Evolutionary conservation across 2,113 vertebrate species (phyloP), one percentile per base, ranked within the genome.

Genomic region (Prolemur simus): DNA sequence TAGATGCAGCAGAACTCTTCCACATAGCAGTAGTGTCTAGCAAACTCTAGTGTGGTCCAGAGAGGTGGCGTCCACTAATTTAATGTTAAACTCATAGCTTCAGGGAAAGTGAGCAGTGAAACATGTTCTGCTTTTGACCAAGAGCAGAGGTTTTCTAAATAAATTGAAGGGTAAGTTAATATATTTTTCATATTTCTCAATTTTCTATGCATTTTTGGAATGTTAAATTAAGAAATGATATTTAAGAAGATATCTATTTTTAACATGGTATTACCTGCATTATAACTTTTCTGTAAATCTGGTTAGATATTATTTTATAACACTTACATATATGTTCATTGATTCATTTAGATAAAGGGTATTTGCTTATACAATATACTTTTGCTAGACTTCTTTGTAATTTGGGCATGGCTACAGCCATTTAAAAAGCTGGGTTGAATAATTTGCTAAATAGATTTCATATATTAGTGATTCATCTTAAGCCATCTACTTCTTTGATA

Each of bases 141-240:
- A 98, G 97, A 97, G 95, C 97, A 98, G 92, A 98, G 87, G 96
- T 95, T 98, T 98, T 97, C 96, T 97, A 98, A 98, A 97, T 98
- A 98, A 97, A 98, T 74, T 97, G 96, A 98, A 98, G 97, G 98
- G 99, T 99, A 98, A 98, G 99, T 98, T 98, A 83, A 95, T 94
- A 54, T 71, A 37, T 73, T 92, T 89, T 94, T 56, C 34, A 42
- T 93, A 91, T 97, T 92, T 96, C 58, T 89, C 63, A 87, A 93
- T 87, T 95, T 92, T 93, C 77, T 93, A 87, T 91, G 91, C 21
- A 96, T 71, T 94, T 94, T 87, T 74, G 23, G n/a, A 96, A 94
- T 14, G 25, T 68, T 91, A 74, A 96, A 81, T 84, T 89, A 63
- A 71, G 63, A 96, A 94, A 93, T 84, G 20, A 85, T 94, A 45